Evolutionary conservation across 2,888 invertebrate species (phyloP), one percentile per base, ranked within the genome.

Genomic region (Amaurobius ferox): DNA sequence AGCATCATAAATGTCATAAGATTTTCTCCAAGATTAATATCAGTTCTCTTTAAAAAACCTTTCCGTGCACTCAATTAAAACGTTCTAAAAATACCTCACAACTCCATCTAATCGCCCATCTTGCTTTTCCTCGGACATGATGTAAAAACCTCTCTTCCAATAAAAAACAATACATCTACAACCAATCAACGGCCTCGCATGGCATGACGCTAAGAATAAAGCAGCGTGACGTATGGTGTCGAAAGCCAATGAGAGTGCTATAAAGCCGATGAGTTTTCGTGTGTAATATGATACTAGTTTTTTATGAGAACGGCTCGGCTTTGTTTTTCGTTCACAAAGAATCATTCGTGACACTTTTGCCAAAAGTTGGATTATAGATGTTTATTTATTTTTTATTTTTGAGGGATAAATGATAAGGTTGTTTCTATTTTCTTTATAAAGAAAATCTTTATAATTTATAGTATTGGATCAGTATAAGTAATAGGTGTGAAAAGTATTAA

Each of bases 291-390:
- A 55, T 11, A 55, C 55, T 23, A 9, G 19, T 23, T 19, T 55
- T 55, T 55, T 55, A 55, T 55, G 55, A 23, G 23, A 23, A 5
- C 44, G 6, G 55, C 19, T 3, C 19, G 55, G 23, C 23, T 55
- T 55, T 55, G 55, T 55, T 55, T 55, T 16, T 23, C 23, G 3
- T 3, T 1, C 11, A 23, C 2, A 9, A 35, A 55, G 55, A 5
- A 55, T 55, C 55, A 23, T 55, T 55, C 55, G 55, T 55, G 55
- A 55, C 55, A 44, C 23, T 55, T 23, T 23, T 55, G 55, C 55
- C 23, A 55, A 23, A 23, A 16, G 5, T 44, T 44, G 44, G 13
- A 2, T 13, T 44, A 44, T 44, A 2, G 9, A 3, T 6, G 7
- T 55, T 55, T 16, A 9, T 44, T 44, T 44, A 6, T 16, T 55